phyloP scores from a whole-genome alignment of 2,113 vertebrate species.

The Rhombomys opimus region DNA sequence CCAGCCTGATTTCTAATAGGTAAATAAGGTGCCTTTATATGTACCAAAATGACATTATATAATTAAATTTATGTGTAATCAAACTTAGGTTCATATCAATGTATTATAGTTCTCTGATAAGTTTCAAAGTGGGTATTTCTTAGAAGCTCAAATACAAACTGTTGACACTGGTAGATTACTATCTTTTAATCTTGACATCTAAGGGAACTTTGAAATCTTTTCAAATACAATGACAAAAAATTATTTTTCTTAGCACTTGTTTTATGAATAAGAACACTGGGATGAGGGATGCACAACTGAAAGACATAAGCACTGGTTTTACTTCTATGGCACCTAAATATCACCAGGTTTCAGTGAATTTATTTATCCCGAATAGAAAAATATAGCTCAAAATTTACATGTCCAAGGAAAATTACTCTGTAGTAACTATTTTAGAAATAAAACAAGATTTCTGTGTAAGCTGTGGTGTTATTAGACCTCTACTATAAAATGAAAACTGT shows the following conservation, averaged over 20 bases:
- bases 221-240: not conserved
- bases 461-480: not conserved
- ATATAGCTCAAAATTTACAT: not conserved
- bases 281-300: not conserved
- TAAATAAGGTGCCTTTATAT: not conserved
- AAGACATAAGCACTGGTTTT: not conserved
- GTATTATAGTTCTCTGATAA: not conserved
- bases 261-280: not conserved
- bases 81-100: not conserved
- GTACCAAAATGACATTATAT: not conserved
- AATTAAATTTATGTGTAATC: not conserved
- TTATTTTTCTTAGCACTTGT: not conserved
- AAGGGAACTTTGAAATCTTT: not conserved
- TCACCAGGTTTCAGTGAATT: not conserved
- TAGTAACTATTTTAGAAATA: conserved; percentile 38
- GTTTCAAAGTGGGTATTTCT: not conserved
- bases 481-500: conserved; percentile 8
- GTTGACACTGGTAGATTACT: not conserved
- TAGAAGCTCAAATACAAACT: conserved; percentile 33
- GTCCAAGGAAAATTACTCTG: not conserved
- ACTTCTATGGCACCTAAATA: not conserved
- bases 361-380: conserved; percentile 6
- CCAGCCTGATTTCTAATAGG: conserved; percentile 13
- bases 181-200: conserved; percentile 4
- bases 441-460: not conserved